phyloP scores from a whole-genome alignment of 2,797 vertebrate species.

The Limosa lapponica region DNA sequence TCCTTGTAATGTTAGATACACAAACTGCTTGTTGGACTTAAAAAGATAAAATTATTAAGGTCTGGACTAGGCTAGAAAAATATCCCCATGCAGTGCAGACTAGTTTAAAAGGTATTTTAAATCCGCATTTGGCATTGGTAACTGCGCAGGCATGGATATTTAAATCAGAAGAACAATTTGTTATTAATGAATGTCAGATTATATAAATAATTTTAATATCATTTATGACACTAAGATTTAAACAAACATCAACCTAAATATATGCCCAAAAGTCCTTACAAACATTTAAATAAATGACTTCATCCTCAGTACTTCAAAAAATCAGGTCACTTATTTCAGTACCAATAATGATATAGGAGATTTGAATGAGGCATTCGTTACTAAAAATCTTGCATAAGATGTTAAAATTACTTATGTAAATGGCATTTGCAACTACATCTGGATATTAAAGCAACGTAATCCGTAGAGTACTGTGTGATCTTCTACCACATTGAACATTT shows the following conservation, averaged over 20 bases:
- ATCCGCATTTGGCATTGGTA: background rate
- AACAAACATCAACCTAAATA: background rate
- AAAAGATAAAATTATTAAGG: background rate
- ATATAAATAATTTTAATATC: background rate
- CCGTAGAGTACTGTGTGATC: background rate
- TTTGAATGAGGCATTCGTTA: background rate
- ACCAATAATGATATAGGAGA: background rate
- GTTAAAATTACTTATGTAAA: background rate
- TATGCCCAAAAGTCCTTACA: background rate
- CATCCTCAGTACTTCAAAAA: background rate
- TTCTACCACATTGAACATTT: background rate
- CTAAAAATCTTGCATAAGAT: background rate
- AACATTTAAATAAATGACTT: background rate
- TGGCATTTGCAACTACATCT: background rate
- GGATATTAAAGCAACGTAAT: background rate
- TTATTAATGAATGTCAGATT: constrained; percentile 13
- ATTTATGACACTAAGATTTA: background rate
- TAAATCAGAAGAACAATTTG: background rate
- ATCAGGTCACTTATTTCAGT: constrained; percentile 1
- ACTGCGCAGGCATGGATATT: background rate
- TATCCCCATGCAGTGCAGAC: background rate
- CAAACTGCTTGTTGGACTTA: background rate
- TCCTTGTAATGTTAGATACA: background rate
- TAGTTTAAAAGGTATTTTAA: background rate
- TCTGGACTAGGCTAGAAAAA: background rate